These are phyloP conservation scores for Cheilosia soror DNA, from an alignment of 2,888 invertebrate species.

Conservation along the genomic window DNA sequence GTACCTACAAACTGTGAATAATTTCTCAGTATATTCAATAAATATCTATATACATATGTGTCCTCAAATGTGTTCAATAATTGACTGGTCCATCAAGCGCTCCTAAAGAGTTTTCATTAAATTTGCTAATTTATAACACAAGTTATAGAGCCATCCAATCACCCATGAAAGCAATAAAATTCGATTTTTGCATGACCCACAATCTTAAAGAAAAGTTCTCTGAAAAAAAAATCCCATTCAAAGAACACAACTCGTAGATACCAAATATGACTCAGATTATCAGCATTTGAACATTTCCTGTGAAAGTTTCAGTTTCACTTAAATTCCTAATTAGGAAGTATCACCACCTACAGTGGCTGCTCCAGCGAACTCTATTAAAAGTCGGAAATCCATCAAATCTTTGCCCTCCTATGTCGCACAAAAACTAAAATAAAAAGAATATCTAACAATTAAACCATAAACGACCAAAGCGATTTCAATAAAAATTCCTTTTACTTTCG, in stretches of 20 bases:
- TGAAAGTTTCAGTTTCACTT: constrained; percentile 66
- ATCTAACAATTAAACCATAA: no score
- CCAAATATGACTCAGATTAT: background rate
- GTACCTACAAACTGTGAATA: background rate
- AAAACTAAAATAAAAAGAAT: no score
- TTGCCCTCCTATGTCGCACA: no score
- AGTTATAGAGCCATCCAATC: background rate
- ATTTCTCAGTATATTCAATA: background rate
- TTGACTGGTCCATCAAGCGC: background rate
- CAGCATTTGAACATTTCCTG: constrained; percentile 49
- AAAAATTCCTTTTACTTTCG: constrained; percentile 64
- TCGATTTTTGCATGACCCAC: constrained; percentile 48
- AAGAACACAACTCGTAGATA: background rate
- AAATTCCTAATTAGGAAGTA: constrained; percentile 32
- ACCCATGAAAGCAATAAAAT: constrained; percentile 23
- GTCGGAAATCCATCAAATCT: background rate
- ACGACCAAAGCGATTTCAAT: constrained; percentile 11
- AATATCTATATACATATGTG: no score
- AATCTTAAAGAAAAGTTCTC: constrained; percentile 9
- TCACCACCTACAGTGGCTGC: constrained; percentile 23
- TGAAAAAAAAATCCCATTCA: background rate
- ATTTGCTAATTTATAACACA: background rate
- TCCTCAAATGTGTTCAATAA: background rate
- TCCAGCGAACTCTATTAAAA: background rate
- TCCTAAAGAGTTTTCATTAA: background rate